Base-by-base conservation (phyloP, 2,113 vertebrate genomes). In the Protomyctophum bolini region DNA sequence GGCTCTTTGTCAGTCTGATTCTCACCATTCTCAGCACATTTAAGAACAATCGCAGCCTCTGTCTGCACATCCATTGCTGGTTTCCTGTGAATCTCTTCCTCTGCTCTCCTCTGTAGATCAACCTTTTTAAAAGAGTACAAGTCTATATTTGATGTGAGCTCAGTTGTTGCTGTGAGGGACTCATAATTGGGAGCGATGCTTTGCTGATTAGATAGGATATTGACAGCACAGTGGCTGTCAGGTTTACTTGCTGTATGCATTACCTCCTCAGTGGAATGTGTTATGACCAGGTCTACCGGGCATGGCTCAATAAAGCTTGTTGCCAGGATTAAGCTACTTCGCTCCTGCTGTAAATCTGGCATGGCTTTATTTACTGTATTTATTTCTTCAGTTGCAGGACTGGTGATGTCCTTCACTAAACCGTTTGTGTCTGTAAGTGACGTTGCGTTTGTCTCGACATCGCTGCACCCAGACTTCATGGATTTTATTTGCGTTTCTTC, bases 21-120 rank as follows among this genome's bases (percentile, higher is more conserved):
- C 75, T 84, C 80, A 79, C 70, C 81, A 81, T 87, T 88, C 81
- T 85, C 79, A 48, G 64, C 68, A 0, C 66, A 29, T 77, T 85
- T 74, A 72, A 50, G 47, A 80, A 85, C 83, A 87, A 73, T 66
- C 46, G 47, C 64, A 63, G 70, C 12, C 71, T 81, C 62, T 83
- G 77, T 78, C 48, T 76, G 59, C 68, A 54, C 61, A 61, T 56
- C 74, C 64, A 76, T 68, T 66, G 56, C 28, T 75, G 73, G 14
- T 60, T 85, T 80, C 8, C 9, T 67, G 64, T 41, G 81, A 77
- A 56, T 28, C 12, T 83, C 69, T 50, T 80, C 71, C 66, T 66
- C 69, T 58, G 10, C 80, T 75, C 80, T 70, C 54, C 74, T 54
- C 11, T 73, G 60, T 58, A 55, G 15, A 8, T 73, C 54, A 60